Evolutionary conservation across 2,113 vertebrate genomes (phyloP).

Genomic region (Cottus gobio): DNA sequence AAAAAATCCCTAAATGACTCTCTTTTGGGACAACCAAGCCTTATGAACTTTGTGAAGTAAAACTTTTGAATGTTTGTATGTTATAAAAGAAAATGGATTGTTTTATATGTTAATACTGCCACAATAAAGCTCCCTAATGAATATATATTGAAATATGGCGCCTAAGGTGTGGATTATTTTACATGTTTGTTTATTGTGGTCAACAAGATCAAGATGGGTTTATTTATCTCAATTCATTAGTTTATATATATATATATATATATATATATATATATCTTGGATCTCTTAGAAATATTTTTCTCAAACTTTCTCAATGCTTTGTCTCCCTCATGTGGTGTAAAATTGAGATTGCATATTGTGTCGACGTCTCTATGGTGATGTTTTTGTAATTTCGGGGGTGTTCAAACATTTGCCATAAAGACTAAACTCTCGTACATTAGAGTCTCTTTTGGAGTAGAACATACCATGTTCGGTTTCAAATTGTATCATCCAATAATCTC

Average conservation of each 20-base stretch:
- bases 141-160: slow-evolving; percentile 63
- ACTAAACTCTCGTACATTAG: not conserved
- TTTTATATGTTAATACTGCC: slow-evolving; percentile 98
- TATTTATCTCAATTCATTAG: not conserved
- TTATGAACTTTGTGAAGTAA: slow-evolving; percentile 96
- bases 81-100: slow-evolving; percentile 89
- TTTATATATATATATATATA: not conserved
- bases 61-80: slow-evolving; percentile 95
- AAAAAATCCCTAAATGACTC: slow-evolving; percentile 68
- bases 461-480: not conserved
- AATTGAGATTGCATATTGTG: slow-evolving; percentile 10
- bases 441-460: not conserved
- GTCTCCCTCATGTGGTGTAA: slow-evolving; percentile 51
- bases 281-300: not conserved
- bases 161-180: slow-evolving; percentile 23
- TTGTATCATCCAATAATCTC: not conserved
- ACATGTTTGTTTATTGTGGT: not conserved
- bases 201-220: not conserved
- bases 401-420: slow-evolving; percentile 6
- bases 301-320: slow-evolving; percentile 4
- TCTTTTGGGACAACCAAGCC: slow-evolving; percentile 90
- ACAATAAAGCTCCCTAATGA: slow-evolving; percentile 91
- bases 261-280: not conserved
- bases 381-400: slow-evolving; percentile 33
- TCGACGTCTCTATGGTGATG: slow-evolving; percentile 42